Evolutionary conservation across 2,113 vertebrate species (phyloP).

Genomic region (Empidonax traillii): DNA sequence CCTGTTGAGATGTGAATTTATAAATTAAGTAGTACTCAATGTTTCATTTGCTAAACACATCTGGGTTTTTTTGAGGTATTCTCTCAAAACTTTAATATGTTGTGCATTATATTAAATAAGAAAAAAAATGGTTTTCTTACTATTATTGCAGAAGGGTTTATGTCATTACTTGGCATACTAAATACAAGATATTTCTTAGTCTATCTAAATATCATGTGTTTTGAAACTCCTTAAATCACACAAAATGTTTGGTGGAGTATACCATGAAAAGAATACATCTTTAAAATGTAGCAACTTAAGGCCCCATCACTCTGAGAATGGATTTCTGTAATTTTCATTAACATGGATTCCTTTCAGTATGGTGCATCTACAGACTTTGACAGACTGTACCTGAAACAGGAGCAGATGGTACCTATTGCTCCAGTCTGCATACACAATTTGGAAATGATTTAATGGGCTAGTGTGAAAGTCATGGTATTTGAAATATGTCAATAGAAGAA

Average conservation of each 20-base stretch:
- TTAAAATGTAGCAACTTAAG: not conserved
- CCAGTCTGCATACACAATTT: not conserved
- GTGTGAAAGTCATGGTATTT: not conserved
- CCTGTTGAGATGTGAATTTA: not conserved
- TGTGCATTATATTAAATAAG: not conserved
- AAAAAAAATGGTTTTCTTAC: not conserved
- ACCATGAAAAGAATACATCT: not conserved
- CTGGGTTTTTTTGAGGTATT: rapidly evolving
- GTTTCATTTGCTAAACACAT: not conserved
- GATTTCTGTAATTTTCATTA: not conserved
- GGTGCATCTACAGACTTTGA: not conserved
- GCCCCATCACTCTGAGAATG: rapidly evolving
- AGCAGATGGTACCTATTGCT: not conserved
- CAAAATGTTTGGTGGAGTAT: not conserved
- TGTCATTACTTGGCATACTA: not conserved
- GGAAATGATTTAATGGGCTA: not conserved
- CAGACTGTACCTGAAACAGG: not conserved
- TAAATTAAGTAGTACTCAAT: not conserved
- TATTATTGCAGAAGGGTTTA: not conserved
- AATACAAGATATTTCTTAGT: not conserved
- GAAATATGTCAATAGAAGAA: not conserved
- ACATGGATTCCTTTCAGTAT: not conserved
- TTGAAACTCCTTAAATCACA: not conserved
- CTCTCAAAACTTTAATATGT: not conserved
- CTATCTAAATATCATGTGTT: not conserved